Percentiles rank a stretch among this genome's conserved stretches.
phyloP scores from a whole-genome alignment of 1,140 invertebrate species.

The Drosophila rufa region DNA sequence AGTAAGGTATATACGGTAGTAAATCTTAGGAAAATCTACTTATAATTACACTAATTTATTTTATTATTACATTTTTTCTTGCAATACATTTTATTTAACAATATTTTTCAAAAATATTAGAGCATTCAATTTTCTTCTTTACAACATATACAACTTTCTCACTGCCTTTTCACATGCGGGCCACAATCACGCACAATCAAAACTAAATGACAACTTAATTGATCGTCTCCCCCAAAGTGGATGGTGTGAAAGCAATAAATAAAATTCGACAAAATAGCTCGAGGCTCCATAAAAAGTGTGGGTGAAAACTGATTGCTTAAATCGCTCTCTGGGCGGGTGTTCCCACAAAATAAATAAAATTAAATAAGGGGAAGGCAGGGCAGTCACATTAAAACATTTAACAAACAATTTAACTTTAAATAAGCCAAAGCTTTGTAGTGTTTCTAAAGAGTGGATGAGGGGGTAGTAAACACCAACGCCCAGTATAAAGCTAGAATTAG shows the following conservation, averaged over 20 bases:
- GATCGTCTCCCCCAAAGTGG: conserved; percentile 41
- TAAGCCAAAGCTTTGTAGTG: conserved; percentile 51
- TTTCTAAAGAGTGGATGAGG: background rate
- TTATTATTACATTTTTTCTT: background rate
- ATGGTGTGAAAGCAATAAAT: conserved; percentile 70
- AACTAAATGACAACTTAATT: conserved; percentile 77
- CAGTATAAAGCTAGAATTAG: conserved; percentile 8
- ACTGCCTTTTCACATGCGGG: conserved; percentile 46
- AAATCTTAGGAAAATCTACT: too few relatives aligned
- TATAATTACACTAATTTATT: too few relatives aligned
- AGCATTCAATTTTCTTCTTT: background rate
- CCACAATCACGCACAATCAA: conserved; percentile 56
- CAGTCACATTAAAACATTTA: conserved; percentile 48
- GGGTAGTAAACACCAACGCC: conserved; percentile 53
- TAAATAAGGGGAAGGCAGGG: background rate
- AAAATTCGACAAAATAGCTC: conserved; percentile 36
- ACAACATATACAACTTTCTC: conserved; percentile 19
- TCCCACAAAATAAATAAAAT: conserved; percentile 2
- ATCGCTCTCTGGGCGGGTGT: background rate
- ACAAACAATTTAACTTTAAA: conserved; percentile 75
- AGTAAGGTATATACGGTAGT: too few relatives aligned
- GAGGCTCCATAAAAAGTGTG: conserved; percentile 8
- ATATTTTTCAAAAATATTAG: background rate
- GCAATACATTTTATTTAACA: background rate
- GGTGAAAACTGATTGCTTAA: conserved; percentile 33